Evolutionary conservation across 2,113 vertebrate species (phyloP), one percentile per base, ranked within the genome.

Genomic region (Psilopsiagon aurifrons): DNA sequence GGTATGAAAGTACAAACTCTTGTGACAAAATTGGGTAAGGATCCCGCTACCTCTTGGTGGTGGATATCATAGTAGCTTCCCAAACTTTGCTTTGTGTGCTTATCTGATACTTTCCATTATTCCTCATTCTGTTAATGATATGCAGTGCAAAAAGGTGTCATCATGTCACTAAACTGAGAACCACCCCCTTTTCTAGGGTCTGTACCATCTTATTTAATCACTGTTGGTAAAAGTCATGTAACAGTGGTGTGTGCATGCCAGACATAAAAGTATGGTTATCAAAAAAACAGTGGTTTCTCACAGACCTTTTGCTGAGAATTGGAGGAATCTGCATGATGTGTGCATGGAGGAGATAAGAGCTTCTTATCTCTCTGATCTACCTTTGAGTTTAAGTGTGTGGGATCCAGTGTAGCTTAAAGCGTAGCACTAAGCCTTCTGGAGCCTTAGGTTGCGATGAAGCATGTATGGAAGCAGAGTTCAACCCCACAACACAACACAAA

Each of bases 271-370:
- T 35, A 33, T 47, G 49, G 13, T 16, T 66, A 28, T 62, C 24
- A 77, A 44, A 69, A 63, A 87, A 43, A 19, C 71, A 77, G 33
- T 85, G n/a, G 11, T 74, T 94, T 83, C 66, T 94, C 70, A 51
- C 49, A 60, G 28, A 35, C 28, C 12, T 10, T 85, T 70, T 68
- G 55, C 17, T 77, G 37, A 51, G 13, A 16, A 4, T 52, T 70
- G 46, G 52, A 94, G 85, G 57, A 69, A 29, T 22, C 27, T 57
- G 43, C 27, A 17, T 24, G 44, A 17, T 31, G 23, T 60, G 31
- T 25, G 23, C 24, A 2, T 44, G 54, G 57, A 81, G 37, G 27
- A 88, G 25, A 66, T 74, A 44, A 71, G 46, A 88, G 43, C 88
- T 8, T 57, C 1, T 44, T 37, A 12, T 3, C 14, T 76, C 64